These are phyloP conservation scores for Epinotia nisella DNA, from an alignment of 2,888 invertebrate genomes.

Conservation along the genomic window DNA sequence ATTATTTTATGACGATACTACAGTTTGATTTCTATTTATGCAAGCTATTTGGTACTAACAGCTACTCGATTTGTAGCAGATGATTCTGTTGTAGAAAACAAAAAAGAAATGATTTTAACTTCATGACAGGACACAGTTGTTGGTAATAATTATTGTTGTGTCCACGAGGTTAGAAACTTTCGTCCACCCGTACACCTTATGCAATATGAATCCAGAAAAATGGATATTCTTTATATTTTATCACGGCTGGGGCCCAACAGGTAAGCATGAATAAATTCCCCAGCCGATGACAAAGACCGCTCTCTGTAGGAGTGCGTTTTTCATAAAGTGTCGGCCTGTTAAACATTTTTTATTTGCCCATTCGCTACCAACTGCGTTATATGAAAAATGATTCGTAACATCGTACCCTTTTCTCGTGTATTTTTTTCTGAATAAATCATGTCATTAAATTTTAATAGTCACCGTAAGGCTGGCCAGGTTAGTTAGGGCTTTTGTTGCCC, in stretches of 20 bases:
- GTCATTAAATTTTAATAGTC: conserved; percentile 85
- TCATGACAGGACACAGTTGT: not conserved
- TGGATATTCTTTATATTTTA: conserved; percentile 81
- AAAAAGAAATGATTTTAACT: not conserved
- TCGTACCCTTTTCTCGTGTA: conserved; percentile 82
- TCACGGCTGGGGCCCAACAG: conserved; percentile 81
- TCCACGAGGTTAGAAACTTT: conserved; percentile 56
- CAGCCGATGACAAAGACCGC: conserved; percentile 80
- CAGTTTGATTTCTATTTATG: not conserved
- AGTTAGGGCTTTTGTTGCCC: conserved; percentile 81
- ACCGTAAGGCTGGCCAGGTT: conserved; percentile 75
- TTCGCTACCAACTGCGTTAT: conserved; percentile 85
- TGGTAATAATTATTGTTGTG: not conserved
- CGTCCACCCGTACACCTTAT: conserved; percentile 61
- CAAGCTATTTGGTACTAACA: not conserved
- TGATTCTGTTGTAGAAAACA: not conserved
- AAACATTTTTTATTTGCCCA: conserved; percentile 83
- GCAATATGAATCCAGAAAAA: conserved; percentile 81
- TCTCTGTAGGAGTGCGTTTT: conserved; percentile 76
- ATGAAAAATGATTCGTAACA: conserved; percentile 84
- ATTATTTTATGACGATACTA: not conserved
- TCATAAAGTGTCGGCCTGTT: conserved; percentile 84
- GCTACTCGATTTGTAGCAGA: not conserved
- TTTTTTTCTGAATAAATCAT: conserved; percentile 82
- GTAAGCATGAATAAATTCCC: conserved; percentile 80